These are phyloP conservation scores for Melikaiella ostensackeni DNA, from an alignment of 2,888 invertebrate species.

Conservation along the genomic window DNA sequence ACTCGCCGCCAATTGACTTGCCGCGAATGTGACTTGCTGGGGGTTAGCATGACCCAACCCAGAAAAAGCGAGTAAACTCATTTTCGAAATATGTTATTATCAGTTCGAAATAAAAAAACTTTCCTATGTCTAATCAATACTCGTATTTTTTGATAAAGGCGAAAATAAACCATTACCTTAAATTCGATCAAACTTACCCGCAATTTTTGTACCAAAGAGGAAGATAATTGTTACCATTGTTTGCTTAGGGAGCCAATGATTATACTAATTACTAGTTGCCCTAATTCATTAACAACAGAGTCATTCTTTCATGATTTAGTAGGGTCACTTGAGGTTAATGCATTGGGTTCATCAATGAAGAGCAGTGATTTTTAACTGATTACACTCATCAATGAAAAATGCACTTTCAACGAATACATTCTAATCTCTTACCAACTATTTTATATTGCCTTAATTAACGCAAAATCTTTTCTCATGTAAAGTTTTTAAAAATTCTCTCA, in stretches of 20 bases:
- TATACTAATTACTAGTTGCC: not conserved
- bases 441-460: not conserved
- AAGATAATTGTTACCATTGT: constrained; percentile 19
- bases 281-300: constrained; percentile 17
- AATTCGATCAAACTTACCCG: no score
- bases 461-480: not conserved
- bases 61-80: no score
- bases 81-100: no score
- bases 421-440: not conserved
- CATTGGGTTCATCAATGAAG: not conserved
- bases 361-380: not conserved
- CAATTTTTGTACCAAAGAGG: no score
- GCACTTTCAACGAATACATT: not conserved
- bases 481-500: not conserved
- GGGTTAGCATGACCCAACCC: no score
- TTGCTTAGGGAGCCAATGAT: constrained; percentile 10
- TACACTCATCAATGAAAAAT: not conserved
- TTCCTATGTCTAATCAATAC: no score
- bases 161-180: no score
- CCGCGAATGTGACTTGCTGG: no score
- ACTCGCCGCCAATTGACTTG: no score
- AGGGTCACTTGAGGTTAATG: constrained; percentile 19
- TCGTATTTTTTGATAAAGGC: no score
- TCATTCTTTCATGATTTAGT: constrained; percentile 24
- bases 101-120: no score